Evolutionary conservation across 2,113 vertebrate species (phyloP), one percentile per base, ranked within the genome.

Genomic region (Barnardius zonarius): DNA sequence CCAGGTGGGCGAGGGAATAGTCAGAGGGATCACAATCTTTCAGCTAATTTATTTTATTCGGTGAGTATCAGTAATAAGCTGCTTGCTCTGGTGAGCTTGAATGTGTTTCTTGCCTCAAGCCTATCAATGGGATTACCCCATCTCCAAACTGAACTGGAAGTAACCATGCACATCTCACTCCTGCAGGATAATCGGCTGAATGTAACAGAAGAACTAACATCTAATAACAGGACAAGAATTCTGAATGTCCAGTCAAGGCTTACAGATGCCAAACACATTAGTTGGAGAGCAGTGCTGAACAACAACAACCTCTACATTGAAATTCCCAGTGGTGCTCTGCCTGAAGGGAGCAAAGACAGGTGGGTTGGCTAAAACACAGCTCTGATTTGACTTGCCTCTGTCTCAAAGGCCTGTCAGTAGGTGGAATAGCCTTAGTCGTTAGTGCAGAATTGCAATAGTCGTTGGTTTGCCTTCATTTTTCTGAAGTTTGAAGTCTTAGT

Each of bases 1-100:
- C 99, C 99, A 99, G 99, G 99, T 99, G 99, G 99, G 99, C 99
- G 99, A 99, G 99, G 99, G 99, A 98, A 99, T 98, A 99, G 99
- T 98, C 99, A 99, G 98, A 98, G 99, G 99, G 99, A 99, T 99
- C 99, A 98, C 99, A 99, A 98, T 99, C 99, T 99, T 99, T 98
- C 99, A 99, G 99, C 99, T 98, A 99, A 98, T 94, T 98, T 99
- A 98, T 98, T 99, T 97, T 99, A 99, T 97, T 99, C 99, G 90
- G 99, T 99, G 95, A 99, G 99, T 99, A 97, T 54, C 16, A 20
- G 7, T 25, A n/a, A 25, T 13, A 43, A 81, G 37, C 33, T 22
- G 48, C 44, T 88, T 11, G 2, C 35, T 37, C 0, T 31, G 39
- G 28, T 24, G 27, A 62, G 52, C 57, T 74, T 6, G 43, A 28